Conservation (phyloP, 2,113 vertebrate species). For the Lophura nycthemera region DNA sequence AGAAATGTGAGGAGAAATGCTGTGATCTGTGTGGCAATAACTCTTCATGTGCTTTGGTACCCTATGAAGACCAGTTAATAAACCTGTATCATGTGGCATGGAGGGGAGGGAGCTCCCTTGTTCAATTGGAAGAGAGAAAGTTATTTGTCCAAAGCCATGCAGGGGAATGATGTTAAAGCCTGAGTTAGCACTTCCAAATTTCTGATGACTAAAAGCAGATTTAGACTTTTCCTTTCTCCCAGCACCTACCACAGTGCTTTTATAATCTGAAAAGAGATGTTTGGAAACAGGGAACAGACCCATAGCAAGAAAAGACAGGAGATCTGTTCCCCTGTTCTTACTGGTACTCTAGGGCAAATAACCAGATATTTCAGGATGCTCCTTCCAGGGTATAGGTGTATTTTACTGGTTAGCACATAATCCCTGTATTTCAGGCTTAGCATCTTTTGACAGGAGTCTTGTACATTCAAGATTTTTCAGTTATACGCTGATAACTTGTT, state of each 20-base stretch:
- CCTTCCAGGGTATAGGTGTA: background rate
- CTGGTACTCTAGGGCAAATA: background rate
- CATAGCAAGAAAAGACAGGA: background rate
- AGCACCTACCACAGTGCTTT: background rate
- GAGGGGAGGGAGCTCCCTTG: background rate
- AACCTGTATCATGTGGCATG: background rate
- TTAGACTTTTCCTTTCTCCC: background rate
- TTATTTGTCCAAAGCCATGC: background rate
- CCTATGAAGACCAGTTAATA: background rate
- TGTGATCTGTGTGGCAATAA: background rate
- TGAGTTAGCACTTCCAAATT: background rate
- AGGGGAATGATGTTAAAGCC: background rate
- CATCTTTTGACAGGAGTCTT: background rate
- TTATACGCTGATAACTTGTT: background rate
- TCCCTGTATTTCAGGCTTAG: background rate
- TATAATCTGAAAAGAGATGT: background rate
- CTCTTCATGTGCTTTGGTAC: background rate
- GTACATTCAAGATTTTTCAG: background rate
- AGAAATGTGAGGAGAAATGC: background rate
- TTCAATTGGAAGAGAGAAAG: background rate
- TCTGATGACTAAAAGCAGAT: background rate
- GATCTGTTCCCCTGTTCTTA: background rate
- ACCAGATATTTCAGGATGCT: background rate
- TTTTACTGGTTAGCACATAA: background rate
- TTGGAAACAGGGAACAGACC: background rate